These are phyloP conservation scores for Anguilla pacifica DNA, from an alignment of 2,797 vertebrate genomes.

Conservation along the genomic window DNA sequence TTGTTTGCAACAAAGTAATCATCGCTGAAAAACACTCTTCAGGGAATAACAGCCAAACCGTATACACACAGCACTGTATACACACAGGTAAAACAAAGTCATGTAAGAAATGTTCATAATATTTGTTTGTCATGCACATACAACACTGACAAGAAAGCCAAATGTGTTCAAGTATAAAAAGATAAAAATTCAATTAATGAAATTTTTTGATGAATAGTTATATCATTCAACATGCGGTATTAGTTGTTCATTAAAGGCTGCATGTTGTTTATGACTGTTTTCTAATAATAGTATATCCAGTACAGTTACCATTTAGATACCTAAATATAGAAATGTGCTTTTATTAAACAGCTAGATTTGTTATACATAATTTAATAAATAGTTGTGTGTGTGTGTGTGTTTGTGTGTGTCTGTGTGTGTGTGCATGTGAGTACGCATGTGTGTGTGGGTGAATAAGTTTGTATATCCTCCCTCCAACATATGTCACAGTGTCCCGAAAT, in stretches of 20 bases:
- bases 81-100: background rate
- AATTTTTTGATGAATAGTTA: background rate
- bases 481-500: background rate
- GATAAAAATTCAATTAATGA: background rate
- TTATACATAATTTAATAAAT: background rate
- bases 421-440: no score
- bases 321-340: background rate
- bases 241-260: background rate
- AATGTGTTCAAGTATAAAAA: background rate
- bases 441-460: background rate
- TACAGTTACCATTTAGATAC: background rate
- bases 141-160: background rate
- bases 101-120: background rate
- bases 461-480: background rate
- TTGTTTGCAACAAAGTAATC: background rate
- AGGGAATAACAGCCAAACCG: background rate
- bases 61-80: background rate
- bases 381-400: background rate
- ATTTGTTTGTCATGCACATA: background rate
- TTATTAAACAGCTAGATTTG: background rate
- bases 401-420: no score
- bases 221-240: background rate
- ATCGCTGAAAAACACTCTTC: background rate
- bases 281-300: background rate
- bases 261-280: background rate